Evolutionary conservation across 2,113 vertebrate species (phyloP), one percentile per base, ranked within the genome.

Genomic region (Spilogale gracilis): DNA sequence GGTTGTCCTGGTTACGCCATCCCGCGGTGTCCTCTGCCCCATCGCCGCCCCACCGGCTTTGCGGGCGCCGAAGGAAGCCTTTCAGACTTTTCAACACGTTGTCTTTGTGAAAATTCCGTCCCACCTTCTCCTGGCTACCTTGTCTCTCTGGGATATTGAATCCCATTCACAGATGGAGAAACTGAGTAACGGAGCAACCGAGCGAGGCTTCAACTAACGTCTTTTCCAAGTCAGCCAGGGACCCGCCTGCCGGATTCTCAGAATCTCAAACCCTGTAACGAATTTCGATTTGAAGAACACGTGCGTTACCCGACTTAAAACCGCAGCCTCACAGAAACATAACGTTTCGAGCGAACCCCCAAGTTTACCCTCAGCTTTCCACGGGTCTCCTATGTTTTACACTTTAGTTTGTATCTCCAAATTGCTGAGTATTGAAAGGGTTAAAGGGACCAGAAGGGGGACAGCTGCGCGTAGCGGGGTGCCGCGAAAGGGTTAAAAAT

Each of bases 401-500:
- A n/a, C 78, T 87, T 32, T 0, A n/a, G 67, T 21, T 61, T 54
- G 8, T 5, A 21, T n/a, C 52, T 93, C 76, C 56, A 13, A 74
- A 61, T 63, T 21, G 81, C 60, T 23, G 54, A 65, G 92, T 80
- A 88, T 9, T 20, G 84, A 43, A 94, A 83, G 88, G 91, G 98
- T 96, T 98, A 98, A 98, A 6, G 23, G 69, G 82, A 45, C 58
- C 2, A 14, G 30, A 21, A 48, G 85, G n/a, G 83, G 69, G 43
- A 30, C 71, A 2, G 84, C 56, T 7, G 69, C 13, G 11, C 30
- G 30, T 16, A 4, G 20, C 14, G 3, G 78, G 20, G 71, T 20
- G 38, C 21, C 65, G 13, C n/a, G 92, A 96, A 98, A 89, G 97
- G 88, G 98, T 98, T 98, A 98, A 98, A 97, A 94, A 87, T 95